A percentile compares a stretch with the other conserved stretches of the same genome.
These are phyloP conservation scores for Artibeus jamaicensis DNA, from an alignment of 2,797 vertebrate genomes.

Conservation along the genomic window DNA sequence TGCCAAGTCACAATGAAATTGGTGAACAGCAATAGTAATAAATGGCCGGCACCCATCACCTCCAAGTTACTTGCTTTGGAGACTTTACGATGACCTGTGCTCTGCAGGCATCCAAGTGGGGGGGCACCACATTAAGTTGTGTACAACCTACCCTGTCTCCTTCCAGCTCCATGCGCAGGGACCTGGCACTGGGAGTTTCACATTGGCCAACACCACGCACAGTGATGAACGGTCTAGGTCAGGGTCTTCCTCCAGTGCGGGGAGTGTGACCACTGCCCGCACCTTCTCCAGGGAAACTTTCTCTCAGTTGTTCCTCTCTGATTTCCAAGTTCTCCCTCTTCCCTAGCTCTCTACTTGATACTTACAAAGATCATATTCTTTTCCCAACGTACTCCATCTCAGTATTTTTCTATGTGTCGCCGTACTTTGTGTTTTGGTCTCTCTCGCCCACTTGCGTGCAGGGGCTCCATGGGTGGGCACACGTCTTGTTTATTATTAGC, in stretches of 20 bases:
- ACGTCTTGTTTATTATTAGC: neutral
- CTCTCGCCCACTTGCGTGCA: neutral
- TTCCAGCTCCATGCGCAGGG: neutral
- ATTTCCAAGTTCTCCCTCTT: neutral
- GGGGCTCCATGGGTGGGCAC: rapidly evolving
- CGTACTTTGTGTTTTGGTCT: too few relatives aligned
- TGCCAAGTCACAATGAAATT: neutral
- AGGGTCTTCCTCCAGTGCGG: neutral
- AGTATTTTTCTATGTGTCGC: neutral
- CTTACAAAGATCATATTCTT: too few relatives aligned
- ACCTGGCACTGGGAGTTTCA: too few relatives aligned
- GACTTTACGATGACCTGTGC: neutral
- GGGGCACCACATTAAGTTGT: too few relatives aligned
- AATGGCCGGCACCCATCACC: neutral
- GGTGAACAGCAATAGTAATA: neutral
- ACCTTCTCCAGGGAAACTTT: neutral
- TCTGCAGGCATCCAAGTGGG: neutral
- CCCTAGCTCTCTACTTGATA: neutral
- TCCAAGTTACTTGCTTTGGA: neutral
- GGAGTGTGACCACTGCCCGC: too few relatives aligned
- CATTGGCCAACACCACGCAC: neutral
- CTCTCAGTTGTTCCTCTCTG: neutral
- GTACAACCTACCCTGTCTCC: too few relatives aligned
- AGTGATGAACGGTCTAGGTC: neutral
- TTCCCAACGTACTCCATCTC: neutral